Conservation (phyloP, 2,797 vertebrate genomes). For the Astyanax mexicanus region DNA sequence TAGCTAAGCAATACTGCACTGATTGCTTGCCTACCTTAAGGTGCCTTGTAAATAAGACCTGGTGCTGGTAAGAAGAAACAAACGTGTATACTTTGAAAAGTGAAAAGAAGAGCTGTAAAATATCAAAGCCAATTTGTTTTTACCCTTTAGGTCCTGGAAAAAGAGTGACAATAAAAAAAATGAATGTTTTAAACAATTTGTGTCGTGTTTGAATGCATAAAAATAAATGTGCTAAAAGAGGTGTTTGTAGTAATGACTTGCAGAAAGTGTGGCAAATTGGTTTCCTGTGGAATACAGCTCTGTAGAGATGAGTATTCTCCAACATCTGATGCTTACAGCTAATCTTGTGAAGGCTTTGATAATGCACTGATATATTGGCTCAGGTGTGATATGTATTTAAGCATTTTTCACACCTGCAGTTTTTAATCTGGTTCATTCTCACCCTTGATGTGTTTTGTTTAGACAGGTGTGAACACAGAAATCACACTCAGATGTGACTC, state of each 20-base stretch:
- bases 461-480: no score
- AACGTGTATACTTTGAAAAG: neutral
- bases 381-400: no score
- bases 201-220: slow-evolving; percentile 1
- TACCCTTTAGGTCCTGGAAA: neutral
- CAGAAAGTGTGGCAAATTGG: neutral
- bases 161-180: slow-evolving; percentile 18
- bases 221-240: neutral
- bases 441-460: no score
- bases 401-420: no score
- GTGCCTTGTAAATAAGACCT: neutral
- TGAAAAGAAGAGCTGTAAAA: neutral
- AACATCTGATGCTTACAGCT: no score
- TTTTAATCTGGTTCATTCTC: no score
- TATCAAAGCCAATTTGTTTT: neutral
- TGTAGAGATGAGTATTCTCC: no score
- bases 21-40: neutral
- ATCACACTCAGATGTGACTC: no score
- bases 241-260: neutral
- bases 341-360: no score
- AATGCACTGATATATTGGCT: no score
- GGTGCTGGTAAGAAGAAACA: neutral
- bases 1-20: neutral
- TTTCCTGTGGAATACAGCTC: neutral
- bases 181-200: neutral